Evolutionary conservation across 2,113 vertebrate species (phyloP), one percentile per base, ranked within the genome.

Genomic region (Pelecanus crispus): DNA sequence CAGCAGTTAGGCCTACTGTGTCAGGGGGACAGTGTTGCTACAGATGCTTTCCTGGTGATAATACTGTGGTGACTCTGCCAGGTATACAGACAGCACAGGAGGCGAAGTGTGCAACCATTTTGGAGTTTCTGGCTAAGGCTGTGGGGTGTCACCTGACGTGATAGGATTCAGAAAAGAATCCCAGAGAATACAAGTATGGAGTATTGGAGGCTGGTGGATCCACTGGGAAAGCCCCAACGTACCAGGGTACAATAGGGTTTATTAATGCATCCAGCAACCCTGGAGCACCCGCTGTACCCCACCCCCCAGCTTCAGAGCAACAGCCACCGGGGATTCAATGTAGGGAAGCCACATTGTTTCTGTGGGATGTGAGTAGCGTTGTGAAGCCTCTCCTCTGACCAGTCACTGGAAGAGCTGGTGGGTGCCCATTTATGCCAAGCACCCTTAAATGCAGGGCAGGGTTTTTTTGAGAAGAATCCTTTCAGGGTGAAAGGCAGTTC

Each of bases 101-200:
- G 36, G 9, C 24, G 11, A 53, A 10, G 24, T 40, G 7, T 44
- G 22, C 47, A 85, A 34, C 29, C 17, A 19, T 66, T 53, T 17
- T n/a, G 13, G 32, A 61, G 28, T 50, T 90, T 42, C 34, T 62
- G 50, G 53, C 44, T 73, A 72, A 71, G 52, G 73, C 34, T 77
- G 19, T 77, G 47, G 9, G 8, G 6, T 24, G 26, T n/a, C 12
- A 7, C 4, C 28, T 80, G 28, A 55, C 38, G 14, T 10, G 15
- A 15, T 5, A 67, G 34, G 10, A 73, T 81, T 73, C 22, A 25
- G n/a, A 34, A 74, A 16, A 58, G 13, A 83, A 59, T 26, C 26
- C 17, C 14, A 42, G n/a, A 68, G 49, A 58, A 56, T 61, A 11
- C 0, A 0, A 49, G 6, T 18, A 24, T 9, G 24, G 58, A 63